These are phyloP conservation scores for Syngnathus floridae DNA, from an alignment of 2,113 vertebrate genomes.

Conservation along the genomic window DNA sequence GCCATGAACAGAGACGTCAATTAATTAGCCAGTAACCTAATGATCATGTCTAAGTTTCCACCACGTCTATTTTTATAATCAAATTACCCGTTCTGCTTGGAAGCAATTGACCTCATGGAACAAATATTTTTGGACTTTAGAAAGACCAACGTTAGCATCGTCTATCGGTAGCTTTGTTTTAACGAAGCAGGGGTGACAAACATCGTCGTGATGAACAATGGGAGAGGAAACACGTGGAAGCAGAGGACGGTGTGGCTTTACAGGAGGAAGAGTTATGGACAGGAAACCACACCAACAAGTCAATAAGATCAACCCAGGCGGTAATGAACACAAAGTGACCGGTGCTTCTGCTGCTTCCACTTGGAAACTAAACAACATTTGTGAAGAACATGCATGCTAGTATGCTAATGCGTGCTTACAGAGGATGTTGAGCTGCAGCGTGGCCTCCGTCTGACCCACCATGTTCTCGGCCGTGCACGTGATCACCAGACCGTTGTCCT, in stretches of 20 bases:
- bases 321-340: constrained; percentile 47
- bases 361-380: constrained; percentile 37
- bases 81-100: not conserved
- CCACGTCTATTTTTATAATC: not conserved
- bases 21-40: not conserved
- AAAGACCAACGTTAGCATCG: not conserved
- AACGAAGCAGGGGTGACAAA: constrained; percentile 8
- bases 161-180: not conserved
- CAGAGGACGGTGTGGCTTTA: constrained; percentile 50
- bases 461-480: constrained; percentile 89
- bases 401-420: constrained; percentile 73
- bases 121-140: not conserved
- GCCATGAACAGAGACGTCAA: not conserved
- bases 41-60: not conserved
- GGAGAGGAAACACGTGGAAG: constrained; percentile 26
- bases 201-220: constrained; percentile 19
- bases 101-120: not conserved
- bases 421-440: constrained; percentile 85
- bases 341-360: constrained; percentile 29
- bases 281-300: constrained; percentile 54
- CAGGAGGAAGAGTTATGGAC: constrained; percentile 62
- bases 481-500: constrained; percentile 84
- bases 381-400: constrained; percentile 19
- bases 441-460: constrained; percentile 84
- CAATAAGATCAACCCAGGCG: constrained; percentile 55